These are phyloP conservation scores for Drosophila athabasca DNA, from an alignment of 1,140 invertebrate species.

Conservation along the genomic window DNA sequence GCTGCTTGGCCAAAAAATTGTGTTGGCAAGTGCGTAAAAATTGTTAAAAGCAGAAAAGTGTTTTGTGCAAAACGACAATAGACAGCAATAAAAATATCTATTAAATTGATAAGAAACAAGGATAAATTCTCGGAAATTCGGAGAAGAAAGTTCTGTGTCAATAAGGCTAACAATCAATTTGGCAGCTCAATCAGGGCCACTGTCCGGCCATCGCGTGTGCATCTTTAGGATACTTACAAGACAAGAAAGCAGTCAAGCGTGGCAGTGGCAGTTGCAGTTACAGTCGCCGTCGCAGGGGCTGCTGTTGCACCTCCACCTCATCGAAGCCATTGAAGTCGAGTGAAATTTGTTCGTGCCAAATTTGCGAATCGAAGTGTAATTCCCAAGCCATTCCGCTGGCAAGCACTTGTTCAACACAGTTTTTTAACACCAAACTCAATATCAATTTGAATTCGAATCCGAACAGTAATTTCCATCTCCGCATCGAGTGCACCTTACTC, in stretches of 20 bases:
- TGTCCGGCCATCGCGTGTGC: constrained; percentile 21
- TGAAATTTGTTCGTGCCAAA: constrained; percentile 58
- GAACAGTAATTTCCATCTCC: constrained; percentile 33
- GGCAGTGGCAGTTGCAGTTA: constrained; percentile 8
- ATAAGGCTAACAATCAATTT: constrained; percentile 47
- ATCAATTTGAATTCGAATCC: constrained; percentile 51
- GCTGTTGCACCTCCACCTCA: too few species aligned
- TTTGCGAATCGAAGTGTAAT: constrained; percentile 46
- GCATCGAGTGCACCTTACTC: constrained; percentile 37
- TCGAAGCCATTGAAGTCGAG: constrained; percentile 10
- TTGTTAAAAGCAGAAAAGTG: constrained; percentile 31
- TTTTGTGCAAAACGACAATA: not conserved
- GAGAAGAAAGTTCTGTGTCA: not conserved
- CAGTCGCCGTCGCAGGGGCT: not conserved
- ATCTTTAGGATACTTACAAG: constrained; percentile 34
- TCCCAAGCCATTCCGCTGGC: constrained; percentile 43
- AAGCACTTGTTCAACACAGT: constrained; percentile 59
- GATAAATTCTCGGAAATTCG: not conserved
- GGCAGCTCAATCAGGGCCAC: constrained; percentile 12
- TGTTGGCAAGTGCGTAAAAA: constrained; percentile 36
- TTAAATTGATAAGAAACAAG: not conserved
- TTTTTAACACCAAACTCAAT: constrained; percentile 39
- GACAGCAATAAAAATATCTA: not conserved
- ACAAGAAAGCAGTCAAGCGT: constrained; percentile 25
- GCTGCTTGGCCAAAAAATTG: constrained; percentile 35